Conservation (phyloP, 2,113 vertebrate species). For the Callionymus lyra region DNA sequence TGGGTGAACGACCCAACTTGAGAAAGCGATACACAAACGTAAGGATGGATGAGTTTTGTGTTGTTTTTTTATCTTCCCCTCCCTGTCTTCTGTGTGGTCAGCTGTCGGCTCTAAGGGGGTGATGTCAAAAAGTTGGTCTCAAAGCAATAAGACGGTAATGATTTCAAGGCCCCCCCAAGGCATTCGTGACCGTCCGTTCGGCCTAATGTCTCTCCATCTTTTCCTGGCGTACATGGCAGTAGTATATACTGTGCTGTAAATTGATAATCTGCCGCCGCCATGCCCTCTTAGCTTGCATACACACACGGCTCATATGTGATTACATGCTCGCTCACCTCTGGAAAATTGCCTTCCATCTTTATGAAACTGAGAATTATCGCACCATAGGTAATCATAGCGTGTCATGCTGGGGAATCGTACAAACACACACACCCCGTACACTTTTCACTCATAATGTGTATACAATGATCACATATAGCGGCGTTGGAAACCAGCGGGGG, state of each 20-base stretch:
- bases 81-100: conserved; percentile 40
- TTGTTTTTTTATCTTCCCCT: conserved; percentile 39
- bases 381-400: conserved; percentile 63
- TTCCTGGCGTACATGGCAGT: conserved; percentile 45
- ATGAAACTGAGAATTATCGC: conserved; percentile 67
- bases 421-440: conserved; percentile 45
- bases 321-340: conserved; percentile 31
- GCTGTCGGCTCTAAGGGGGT: conserved; percentile 48
- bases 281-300: conserved; percentile 36
- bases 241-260: conserved; percentile 55
- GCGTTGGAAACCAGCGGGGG: conserved; percentile 36
- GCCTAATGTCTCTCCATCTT: conserved; percentile 30
- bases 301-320: conserved; percentile 14
- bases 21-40: no score
- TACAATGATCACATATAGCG: conserved; percentile 52
- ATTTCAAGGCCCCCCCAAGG: conserved; percentile 59
- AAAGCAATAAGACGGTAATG: conserved; percentile 66
- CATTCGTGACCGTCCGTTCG: conserved; percentile 46
- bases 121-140: conserved; percentile 63
- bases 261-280: conserved; percentile 53
- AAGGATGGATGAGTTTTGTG: conserved; percentile 6
- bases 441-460: conserved; percentile 56
- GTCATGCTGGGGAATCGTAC: conserved; percentile 56
- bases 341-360: conserved; percentile 35
- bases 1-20: no score